Evolutionary conservation across 2,113 vertebrate species (phyloP), one percentile per base, ranked within the genome.

Genomic region (Pterophyllum scalare): DNA sequence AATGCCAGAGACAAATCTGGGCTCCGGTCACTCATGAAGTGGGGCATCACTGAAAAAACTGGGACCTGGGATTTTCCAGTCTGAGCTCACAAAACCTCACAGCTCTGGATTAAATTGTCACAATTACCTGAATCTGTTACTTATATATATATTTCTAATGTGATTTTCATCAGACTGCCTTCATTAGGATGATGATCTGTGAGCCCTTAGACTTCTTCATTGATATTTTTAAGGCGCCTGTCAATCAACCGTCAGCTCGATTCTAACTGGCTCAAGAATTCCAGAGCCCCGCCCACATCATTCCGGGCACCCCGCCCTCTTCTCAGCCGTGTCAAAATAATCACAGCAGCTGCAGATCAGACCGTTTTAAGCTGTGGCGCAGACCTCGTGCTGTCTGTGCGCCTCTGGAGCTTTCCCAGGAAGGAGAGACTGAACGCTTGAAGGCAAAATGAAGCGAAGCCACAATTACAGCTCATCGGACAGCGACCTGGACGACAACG

Each of bases 381-480:
- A 12, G 84, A 86, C 14, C 6, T 15, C 40, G 26, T 9, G 80
- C 82, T 76, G 83, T 82, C 83, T 92, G 70, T 86, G 7, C 59
- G 1, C 65, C 33, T 7, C 56, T 3, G 74, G 59, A 86, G 60
- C 20, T 65, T 20, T 40, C 17, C 5, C 6, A 14, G 9, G 6
- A 13, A 76, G 77, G 38, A 86, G 6, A 31, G 57, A 26, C 3
- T 12, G 19, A 7, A 67, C 3, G 15, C n/a, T 65, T 12, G 64
- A 43, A 72, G 24, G 59, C 79, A 90, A 87, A 83, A 97, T 97
- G 97, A 99, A 98, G 95, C 94, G 98, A 77, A 95, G 95, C 90
- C 97, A 97, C 93, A 98, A 97, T 33, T 97, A 95, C 95, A 98
- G 97, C 92, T 99, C 98, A 12, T 98, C 97, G 0, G 98, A 99